Conservation (phyloP, 2,113 vertebrate species). For the Glaucidium brasilianum region DNA sequence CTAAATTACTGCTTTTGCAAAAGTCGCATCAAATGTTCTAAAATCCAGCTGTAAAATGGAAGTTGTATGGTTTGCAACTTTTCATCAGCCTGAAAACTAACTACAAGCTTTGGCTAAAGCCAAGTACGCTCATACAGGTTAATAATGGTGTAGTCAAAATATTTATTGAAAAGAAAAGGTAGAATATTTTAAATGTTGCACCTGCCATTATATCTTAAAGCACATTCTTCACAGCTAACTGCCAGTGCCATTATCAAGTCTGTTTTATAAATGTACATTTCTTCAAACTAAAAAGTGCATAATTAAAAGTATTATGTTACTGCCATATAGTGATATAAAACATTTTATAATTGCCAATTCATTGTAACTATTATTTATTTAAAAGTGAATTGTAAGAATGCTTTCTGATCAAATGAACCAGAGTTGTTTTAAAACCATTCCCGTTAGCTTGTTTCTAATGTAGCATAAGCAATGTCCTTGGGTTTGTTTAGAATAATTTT, state of each 20-base stretch:
- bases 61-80: constrained; percentile 52
- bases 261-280: constrained; percentile 75
- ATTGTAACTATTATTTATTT: constrained; percentile 85
- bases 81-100: constrained; percentile 49
- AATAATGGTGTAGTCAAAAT: constrained; percentile 71
- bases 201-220: constrained; percentile 75
- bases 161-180: constrained; percentile 76
- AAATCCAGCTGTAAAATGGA: background rate
- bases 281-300: constrained; percentile 75
- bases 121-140: constrained; percentile 40
- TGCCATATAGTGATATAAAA: constrained; percentile 77
- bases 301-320: constrained; percentile 81
- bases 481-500: constrained; percentile 72
- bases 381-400: constrained; percentile 74
- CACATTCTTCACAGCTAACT: constrained; percentile 77
- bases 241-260: constrained; percentile 80
- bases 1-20: constrained; percentile 34
- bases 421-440: constrained; percentile 64
- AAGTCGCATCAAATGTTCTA: constrained; percentile 36
- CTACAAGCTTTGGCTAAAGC: constrained; percentile 66
- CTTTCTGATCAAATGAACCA: constrained; percentile 73
- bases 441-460: constrained; percentile 65
- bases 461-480: constrained; percentile 70
- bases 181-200: constrained; percentile 71
- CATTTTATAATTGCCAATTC: constrained; percentile 81